Evolutionary conservation across 2,797 vertebrate genomes (phyloP).

Genomic region (Urophycis tenuis): DNA sequence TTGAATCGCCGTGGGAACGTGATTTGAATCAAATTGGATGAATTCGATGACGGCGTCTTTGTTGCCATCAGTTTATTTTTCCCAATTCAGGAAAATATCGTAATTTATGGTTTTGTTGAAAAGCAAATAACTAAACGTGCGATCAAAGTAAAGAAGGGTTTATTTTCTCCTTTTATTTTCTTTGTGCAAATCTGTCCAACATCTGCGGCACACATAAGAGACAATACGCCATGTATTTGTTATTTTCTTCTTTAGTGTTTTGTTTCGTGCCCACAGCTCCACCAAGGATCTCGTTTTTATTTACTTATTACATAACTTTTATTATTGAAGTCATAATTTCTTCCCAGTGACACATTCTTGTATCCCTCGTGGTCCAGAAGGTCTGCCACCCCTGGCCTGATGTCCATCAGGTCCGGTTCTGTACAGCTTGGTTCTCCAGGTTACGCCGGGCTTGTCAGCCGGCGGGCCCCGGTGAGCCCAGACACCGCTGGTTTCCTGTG

Average conservation of each 20-base stretch:
- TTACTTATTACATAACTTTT: conserved; percentile 34
- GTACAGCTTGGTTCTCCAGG: too few relatives aligned
- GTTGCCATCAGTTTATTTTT: not conserved
- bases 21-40: not conserved
- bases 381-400: too few relatives aligned
- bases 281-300: not conserved
- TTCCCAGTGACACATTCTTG: conserved; percentile 16
- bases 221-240: not conserved
- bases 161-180: not conserved
- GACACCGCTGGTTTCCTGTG: conserved; percentile 52
- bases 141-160: not conserved
- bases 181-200: not conserved
- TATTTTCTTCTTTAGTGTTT: not conserved
- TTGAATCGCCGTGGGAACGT: not conserved
- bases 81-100: not conserved
- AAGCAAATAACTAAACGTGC: not conserved
- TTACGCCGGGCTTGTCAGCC: too few relatives aligned
- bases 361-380: not conserved
- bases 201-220: not conserved
- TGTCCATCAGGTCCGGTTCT: too few relatives aligned
- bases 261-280: not conserved
- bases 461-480: conserved; percentile 42
- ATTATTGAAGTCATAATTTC: conserved; percentile 13
- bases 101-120: not conserved
- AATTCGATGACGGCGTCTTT: not conserved